Evolutionary conservation across 1,140 invertebrate species (phyloP), one percentile per base, ranked within the genome.

Genomic region (Metopolophium dirhodum): DNA sequence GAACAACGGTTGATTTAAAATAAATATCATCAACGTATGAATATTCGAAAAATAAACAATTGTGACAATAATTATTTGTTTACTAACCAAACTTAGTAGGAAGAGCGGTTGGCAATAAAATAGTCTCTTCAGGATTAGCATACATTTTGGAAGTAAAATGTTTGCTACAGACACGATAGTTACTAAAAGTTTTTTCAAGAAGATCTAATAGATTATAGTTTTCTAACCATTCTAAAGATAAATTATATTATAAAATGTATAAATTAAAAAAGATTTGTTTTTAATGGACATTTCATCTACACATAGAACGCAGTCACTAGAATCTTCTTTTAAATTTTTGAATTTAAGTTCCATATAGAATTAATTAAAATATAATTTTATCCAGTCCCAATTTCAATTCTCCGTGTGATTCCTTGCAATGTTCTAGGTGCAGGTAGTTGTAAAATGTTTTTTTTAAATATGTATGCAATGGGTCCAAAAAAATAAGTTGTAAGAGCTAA

Each of bases 321-420:
- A 54, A 82, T 77, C 35, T 30, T 37, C 61, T 35, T 91, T 61
- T 47, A 91, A 91, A 91, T 91, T 49, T 91, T 91, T 91, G 68
- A 49, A 89, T 45, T n/a, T 93, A 37, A 47, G 22, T 57, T n/a
- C 22, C 87, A 89, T 26, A 54, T n/a, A n/a, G 22, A 87, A 30
- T 88, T 20, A 88, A 88, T 51, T n/a, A 88, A 49, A 49, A 88
- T 20, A 51, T 88, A 26, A 51, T 88, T 88, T 51, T 51, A 51
- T 49, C 86, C 86, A 35, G 30, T 26, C 14, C 23, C 86, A n/a
- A 88, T 88, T 30, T 49, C 86, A 26, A 88, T 26, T 51, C 51
- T 88, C 26, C 51, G n/a, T 51, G 47, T 88, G 4, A 88, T 51
- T 88, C 86, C 51, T 9, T 30, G 1, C 7, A 88, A 41, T n/a